Evolutionary conservation across 1,140 invertebrate species (phyloP), one percentile per base, ranked within the genome.

Genomic region (Drosophila chauvacae): DNA sequence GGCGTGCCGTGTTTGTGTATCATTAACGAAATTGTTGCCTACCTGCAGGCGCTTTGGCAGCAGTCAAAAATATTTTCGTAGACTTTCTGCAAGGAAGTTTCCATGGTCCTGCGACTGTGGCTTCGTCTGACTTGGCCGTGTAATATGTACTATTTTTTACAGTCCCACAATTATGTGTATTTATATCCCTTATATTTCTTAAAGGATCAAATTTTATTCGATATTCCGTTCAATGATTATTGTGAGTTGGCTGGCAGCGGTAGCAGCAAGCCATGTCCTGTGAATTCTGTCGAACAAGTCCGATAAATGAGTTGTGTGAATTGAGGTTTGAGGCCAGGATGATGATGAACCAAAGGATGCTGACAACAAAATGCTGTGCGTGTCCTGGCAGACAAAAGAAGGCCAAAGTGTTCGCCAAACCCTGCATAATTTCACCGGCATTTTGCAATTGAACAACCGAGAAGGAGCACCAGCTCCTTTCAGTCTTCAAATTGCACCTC

Each of bases 11-110:
- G 62, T 80, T 84, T 85, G 77, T 48, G 56, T 76, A 69, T 83
- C 81, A 84, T 83, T 83, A 84, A 82, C 58, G 37, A 61, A 61
- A 68, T 42, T 77, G 48, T 65, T 69, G 77, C 50, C 81, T 64
- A 77, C 62, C 77, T 80, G 47, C 41, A 62, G 72, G 81, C 81
- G 60, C 28, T 82, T 77, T 81, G 53, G 37, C 55, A 42, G 53
- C 37, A 50, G 51, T 57, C 68, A 70, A 58, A 68, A 50, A 28
- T 47, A 39, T 48, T 59, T 41, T 50, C 35, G 9, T n/a, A 20
- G 10, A 23, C 30, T 37, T 42, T 42, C 23, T 18, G 26, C 30
- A 28, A 37, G 13, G 7, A 70, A 72, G 37, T 60, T 72, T 18
- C 14, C 23, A 20, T 20, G 37, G 7, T 11, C 28, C 20, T 23